Percentiles rank a stretch among this genome's conserved stretches.
phyloP scores from a whole-genome alignment of 2,797 vertebrate species.

The Sebastes taczanowskii region DNA sequence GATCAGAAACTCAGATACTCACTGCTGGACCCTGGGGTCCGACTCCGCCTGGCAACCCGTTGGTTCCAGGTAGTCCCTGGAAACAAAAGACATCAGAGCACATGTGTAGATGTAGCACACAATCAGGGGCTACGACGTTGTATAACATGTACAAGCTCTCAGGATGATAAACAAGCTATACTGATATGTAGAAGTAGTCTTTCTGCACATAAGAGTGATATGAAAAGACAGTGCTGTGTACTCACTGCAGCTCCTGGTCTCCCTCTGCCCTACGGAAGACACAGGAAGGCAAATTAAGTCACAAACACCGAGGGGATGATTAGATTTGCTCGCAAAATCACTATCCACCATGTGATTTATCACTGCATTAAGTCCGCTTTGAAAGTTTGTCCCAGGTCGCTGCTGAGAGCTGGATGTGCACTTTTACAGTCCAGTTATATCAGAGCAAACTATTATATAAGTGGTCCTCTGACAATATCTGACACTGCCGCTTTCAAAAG shows the following conservation, averaged over 20 bases:
- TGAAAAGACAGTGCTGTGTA: conserved; percentile 50
- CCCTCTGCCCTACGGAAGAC: conserved; percentile 92
- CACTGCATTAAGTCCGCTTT: background rate
- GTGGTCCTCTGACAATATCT: background rate
- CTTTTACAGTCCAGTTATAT: background rate
- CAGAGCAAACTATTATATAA: background rate
- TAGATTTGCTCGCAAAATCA: conserved; percentile 30
- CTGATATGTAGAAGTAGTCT: background rate
- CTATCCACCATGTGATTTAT: background rate
- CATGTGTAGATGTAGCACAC: background rate
- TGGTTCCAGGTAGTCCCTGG: conserved; percentile 92
- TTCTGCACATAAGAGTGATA: background rate
- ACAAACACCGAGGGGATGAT: conserved; percentile 47
- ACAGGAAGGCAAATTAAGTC: conserved; percentile 76
- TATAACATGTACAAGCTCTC: background rate
- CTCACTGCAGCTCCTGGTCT: conserved; percentile 94
- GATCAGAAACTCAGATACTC: conserved; percentile 80
- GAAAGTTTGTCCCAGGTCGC: conserved; percentile 6
- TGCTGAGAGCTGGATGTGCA: background rate
- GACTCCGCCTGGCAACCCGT: conserved; percentile 88
- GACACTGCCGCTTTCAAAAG: background rate
- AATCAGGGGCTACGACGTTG: background rate
- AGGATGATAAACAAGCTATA: background rate
- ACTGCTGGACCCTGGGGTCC: conserved; percentile 91
- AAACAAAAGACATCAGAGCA: conserved; percentile 43